These are phyloP conservation scores for Cydia amplana DNA, from an alignment of 1,140 invertebrate species.

Conservation along the genomic window DNA sequence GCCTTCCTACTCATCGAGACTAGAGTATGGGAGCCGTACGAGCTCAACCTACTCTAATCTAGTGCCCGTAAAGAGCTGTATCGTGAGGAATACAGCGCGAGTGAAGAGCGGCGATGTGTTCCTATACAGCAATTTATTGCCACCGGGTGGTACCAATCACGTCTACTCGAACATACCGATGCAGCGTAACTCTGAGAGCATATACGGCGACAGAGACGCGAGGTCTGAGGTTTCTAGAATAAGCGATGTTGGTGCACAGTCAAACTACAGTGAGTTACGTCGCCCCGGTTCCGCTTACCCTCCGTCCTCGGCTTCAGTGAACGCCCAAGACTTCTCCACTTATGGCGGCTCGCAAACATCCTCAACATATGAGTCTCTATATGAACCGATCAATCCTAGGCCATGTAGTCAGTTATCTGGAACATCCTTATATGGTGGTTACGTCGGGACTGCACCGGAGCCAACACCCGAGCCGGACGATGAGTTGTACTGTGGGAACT, in stretches of 20 bases:
- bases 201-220: constrained; percentile 76
- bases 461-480: constrained; percentile 87
- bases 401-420: constrained; percentile 89
- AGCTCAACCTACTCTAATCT: constrained; percentile 76
- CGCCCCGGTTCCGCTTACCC: constrained; percentile 78
- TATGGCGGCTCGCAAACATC: constrained; percentile 83
- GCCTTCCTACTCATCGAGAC: constrained; percentile 72
- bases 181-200: constrained; percentile 60
- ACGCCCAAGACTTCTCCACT: constrained; percentile 82
- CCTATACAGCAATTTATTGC: constrained; percentile 80
- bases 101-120: constrained; percentile 76
- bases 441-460: constrained; percentile 87
- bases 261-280: constrained; percentile 92
- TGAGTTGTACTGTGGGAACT: constrained; percentile 89
- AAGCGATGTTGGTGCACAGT: constrained; percentile 77
- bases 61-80: constrained; percentile 76
- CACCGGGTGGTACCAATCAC: constrained; percentile 72
- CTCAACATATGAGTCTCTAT: constrained; percentile 94
- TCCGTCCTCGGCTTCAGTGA: constrained; percentile 74
- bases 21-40: constrained; percentile 68
- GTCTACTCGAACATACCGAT: constrained; percentile 79
- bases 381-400: constrained; percentile 94
- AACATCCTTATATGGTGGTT: constrained; percentile 88
- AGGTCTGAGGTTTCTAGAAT: constrained; percentile 65
- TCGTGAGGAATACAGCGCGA: constrained; percentile 71